Evolutionary conservation across 2,797 vertebrate genomes (phyloP).

Genomic region (Spinus olivaceus): DNA sequence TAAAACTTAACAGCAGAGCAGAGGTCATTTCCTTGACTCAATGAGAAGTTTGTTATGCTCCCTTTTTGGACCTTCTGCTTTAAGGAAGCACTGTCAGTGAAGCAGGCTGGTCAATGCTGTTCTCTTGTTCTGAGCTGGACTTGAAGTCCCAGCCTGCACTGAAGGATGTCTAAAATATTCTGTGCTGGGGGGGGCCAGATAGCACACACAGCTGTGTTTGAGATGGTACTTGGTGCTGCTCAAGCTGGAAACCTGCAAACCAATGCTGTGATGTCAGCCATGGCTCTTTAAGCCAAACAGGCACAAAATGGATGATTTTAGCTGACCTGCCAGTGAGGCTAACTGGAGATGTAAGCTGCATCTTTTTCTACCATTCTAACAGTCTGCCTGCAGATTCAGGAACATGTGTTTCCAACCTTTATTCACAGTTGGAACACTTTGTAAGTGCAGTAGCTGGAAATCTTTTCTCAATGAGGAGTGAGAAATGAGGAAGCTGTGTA

Average conservation of each 20-base stretch:
- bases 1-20: not conserved
- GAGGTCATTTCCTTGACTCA: not conserved
- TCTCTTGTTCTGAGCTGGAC: not conserved
- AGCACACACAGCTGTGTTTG: not conserved
- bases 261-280: not conserved
- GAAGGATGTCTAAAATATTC: not conserved
- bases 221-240: not conserved
- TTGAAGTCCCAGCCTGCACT: fast-evolving
- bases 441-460: not conserved
- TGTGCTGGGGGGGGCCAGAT: not conserved
- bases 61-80: not conserved
- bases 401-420: not conserved
- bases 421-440: not conserved
- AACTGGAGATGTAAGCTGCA: not conserved
- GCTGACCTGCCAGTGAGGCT: not conserved
- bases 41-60: not conserved
- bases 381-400: not conserved
- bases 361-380: not conserved
- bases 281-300: not conserved
- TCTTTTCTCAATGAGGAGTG: not conserved
- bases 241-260: not conserved
- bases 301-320: not conserved
- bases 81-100: not conserved
- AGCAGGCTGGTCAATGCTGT: not conserved
- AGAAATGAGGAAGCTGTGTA: not conserved